Base-by-base conservation (phyloP, 2,888 invertebrate genomes). In the Thymelicus lineola region DNA sequence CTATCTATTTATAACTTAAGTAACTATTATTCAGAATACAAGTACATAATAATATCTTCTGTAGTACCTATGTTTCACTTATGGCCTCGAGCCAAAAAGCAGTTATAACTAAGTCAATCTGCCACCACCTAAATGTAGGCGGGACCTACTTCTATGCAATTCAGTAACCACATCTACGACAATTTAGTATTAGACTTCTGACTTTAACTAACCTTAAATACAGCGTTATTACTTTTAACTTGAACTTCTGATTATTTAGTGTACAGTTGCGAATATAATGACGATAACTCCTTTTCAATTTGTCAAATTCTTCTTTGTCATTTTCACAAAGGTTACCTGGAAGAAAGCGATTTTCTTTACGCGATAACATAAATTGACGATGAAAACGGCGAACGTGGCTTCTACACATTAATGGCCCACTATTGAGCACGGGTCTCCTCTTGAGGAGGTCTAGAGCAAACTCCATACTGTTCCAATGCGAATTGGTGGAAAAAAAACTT, bases 31-130 rank as follows among this genome's bases (percentile, higher is more conserved):
- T 10, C 20, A 48, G 46, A 46, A 38, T 10, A 14, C 10, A 60
- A 45, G 50, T 36, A n/a, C 17, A 6, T 50, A 50, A 12, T 53
- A 50, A 62, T 48, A 62, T 35, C 17, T 17, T 35, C 48, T 60
- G 42, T 28, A 36, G 10, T 48, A 50, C 48, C 62, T 62, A 36
- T 48, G 46, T 46, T 58, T 46, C 57, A 35, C 15, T 35, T 58
- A 46, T 66, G 66, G 66, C 66, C 48, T 58, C 15, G 17, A 36
- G 66, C 58, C 66, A 66, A 66, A 57, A 66, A 36, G 66, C 66
- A 58, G 46, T 57, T 45, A 36, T 50, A 66, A 66, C 58, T 66
- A 36, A 58, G 66, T 66, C 58, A 58, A 58, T 45, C 46, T 15
- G 36, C 58, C 66, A 58, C 42, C 55, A 35, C 45, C 50, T 50